Percentiles rank a stretch among this genome's conserved stretches.
Conservation (phyloP, 2,113 vertebrate species). For the Ahaetulla prasina region DNA sequence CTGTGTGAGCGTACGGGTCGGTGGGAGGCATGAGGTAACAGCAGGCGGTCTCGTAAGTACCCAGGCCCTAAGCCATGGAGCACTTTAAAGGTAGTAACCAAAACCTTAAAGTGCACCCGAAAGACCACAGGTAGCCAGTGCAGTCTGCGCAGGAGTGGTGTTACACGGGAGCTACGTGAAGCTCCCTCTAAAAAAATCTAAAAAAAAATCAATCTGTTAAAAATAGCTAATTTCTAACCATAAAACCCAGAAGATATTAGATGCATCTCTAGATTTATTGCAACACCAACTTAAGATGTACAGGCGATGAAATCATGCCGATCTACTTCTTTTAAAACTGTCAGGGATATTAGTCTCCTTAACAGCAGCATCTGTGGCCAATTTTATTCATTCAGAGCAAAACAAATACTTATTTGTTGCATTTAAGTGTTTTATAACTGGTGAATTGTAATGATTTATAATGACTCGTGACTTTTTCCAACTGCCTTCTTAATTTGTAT, state of each 20-base stretch:
- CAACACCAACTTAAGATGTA: not conserved
- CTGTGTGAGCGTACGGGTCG: no score
- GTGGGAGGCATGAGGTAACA: no score
- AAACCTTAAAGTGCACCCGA: no score
- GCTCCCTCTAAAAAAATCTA: no score
- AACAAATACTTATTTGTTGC: not conserved
- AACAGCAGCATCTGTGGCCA: not conserved
- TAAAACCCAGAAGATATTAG: not conserved
- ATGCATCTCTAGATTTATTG: not conserved
- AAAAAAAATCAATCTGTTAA: not conserved
- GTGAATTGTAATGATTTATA: not conserved
- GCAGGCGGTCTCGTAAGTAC: no score
- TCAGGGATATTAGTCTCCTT: not conserved
- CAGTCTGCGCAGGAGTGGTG: no score
- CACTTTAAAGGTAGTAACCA: no score
- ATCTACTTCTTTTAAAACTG: not conserved
- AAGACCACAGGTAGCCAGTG: no score
- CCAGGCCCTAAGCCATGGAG: no score
- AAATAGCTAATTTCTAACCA: not conserved
- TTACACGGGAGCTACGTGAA: no score
- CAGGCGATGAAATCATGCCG: not conserved
- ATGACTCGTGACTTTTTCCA: conserved; percentile 10
- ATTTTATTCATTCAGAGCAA: not conserved
- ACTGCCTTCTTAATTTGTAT: conserved; percentile 32
- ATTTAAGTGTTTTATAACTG: not conserved